Base-by-base conservation (phyloP, 1,140 invertebrate genomes). In the Euborellia annulipes region DNA sequence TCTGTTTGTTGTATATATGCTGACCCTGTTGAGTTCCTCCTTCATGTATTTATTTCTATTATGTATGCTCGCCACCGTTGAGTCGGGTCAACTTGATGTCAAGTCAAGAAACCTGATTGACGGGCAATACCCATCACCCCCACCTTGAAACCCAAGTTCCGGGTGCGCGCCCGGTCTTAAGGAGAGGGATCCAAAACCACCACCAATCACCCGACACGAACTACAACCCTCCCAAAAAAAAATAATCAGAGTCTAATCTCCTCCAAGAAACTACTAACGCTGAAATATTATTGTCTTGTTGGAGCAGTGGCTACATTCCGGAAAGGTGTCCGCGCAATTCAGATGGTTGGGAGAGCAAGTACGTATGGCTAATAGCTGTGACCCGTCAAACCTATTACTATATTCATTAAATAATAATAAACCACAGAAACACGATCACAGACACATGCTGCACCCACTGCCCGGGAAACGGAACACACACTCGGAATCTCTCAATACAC, bases 301-400 rank as follows among this genome's bases (percentile, higher is more conserved):
- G 17, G 42, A 62, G 63, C 78, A 95, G 92, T 97, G 85, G 88
- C 91, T 62, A 89, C 92, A 70, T 98, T 98, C 85, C 89, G 92
- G 79, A 97, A 97, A 78, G 93, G 93, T 75, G 93, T 96, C 65
- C 85, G 92, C 67, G 90, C 92, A 70, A 87, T 96, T 71, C 90
- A 93, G 77, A 85, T 92, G 77, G 85, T 93, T 70, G 88, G 89
- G 71, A 78, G 86, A 79, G 85, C 89, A 87, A 93, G 87, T 92
- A 90, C 78, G 87, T 91, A 50, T 43, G 7, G 17, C 22, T 20
- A 21, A n/a, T 20, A 23, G 23, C 41, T 16, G 14, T 43, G 7
- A 27, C 23, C 23, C 23, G 11, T 27, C 23, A 27, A n/a, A 6
- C 23, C 23, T 27, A 27, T 27, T 16, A 40, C n/a, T n/a, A n/a